Percentiles rank a stretch among this genome's conserved stretches.
phyloP scores from a whole-genome alignment of 2,888 invertebrate species.

The Hanleya hanleyi region DNA sequence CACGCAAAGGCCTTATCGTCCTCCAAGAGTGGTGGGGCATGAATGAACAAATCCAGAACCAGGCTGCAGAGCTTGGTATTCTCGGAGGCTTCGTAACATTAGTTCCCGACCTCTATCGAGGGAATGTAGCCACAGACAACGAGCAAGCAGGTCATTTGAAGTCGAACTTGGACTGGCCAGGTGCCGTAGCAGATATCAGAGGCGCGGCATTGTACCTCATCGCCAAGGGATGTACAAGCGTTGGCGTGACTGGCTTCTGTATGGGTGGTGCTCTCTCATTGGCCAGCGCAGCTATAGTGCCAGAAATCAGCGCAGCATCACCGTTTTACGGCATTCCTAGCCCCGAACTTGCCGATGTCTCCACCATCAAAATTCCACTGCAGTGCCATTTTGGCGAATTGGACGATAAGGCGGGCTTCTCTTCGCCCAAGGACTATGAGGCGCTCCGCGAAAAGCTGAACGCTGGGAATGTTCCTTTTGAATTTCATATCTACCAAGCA shows the following conservation, averaged over 20 bases:
- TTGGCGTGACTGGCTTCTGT: conserved; percentile 70
- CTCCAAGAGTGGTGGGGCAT: conserved; percentile 69
- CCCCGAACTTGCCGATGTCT: conserved; percentile 50
- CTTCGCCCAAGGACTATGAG: conserved; percentile 53
- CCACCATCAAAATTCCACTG: conserved; percentile 58
- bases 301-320: conserved; percentile 59
- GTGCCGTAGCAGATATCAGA: conserved; percentile 60
- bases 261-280: conserved; percentile 68
- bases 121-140: conserved; percentile 57
- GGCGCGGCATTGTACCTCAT: conserved; percentile 56
- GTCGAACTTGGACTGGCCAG: conserved; percentile 62
- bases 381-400: conserved; percentile 65
- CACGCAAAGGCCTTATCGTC: conserved; percentile 50
- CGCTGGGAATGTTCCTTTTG: conserved; percentile 38
- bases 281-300: conserved; percentile 52
- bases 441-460: conserved; percentile 51
- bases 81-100: conserved; percentile 53
- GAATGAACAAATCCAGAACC: conserved; percentile 59
- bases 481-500: conserved; percentile 53
- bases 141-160: conserved; percentile 65
- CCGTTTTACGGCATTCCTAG: conserved; percentile 68
- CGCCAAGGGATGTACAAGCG: conserved; percentile 55
- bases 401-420: conserved; percentile 59
- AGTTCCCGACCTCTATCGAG: conserved; percentile 64
- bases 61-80: conserved; percentile 45